Base-by-base conservation (phyloP, 2,888 invertebrate genomes). In the Nomada fabriciana region DNA sequence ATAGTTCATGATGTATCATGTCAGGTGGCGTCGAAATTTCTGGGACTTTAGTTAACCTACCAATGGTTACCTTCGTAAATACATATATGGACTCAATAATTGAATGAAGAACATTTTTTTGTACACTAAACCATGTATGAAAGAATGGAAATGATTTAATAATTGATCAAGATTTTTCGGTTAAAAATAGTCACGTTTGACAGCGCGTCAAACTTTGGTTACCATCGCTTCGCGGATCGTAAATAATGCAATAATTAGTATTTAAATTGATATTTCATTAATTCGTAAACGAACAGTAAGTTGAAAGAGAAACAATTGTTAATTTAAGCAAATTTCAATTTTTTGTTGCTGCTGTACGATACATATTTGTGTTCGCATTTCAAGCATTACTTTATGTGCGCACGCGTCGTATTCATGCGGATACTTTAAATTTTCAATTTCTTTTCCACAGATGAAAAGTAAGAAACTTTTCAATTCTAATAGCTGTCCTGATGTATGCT, bases 381-480 rank as follows among this genome's bases (percentile, higher is more conserved):
- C 20, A 59, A 25, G 50, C 29, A 25, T 23, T 13, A 18, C 7
- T 3, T 71, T 23, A 23, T 55, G 20, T 52, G 81, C 80, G 80
- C 82, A 82, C 42, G 81, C 82, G 76, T 60, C 60, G 20, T 18
- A 20, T 36, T 60, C 53, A 25, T 61, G 60, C 65, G 47, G 71
- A 67, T n/a, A 80, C 18, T 80, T 80, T 50, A 55, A 80, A 80
- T 68, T 73, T 71, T 63, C 69, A 70, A 70, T 59, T 47, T 42
- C 25, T 18, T 13, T 36, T 61, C n/a, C 9, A 18, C 25, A n/a
- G 23, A 65, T 52, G 13, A 36, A 79, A 42, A 80, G 47, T 10
- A 23, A 15, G 13, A 20, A 78, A 59, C 18, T 47, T 11, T 20
- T 15, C 7, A 18, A 53, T 61, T 36, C 47, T 11, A 7, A 57